Evolutionary conservation across 2,113 vertebrate species (phyloP), one percentile per base, ranked within the genome.

Genomic region (Rhodinocichla rosea): DNA sequence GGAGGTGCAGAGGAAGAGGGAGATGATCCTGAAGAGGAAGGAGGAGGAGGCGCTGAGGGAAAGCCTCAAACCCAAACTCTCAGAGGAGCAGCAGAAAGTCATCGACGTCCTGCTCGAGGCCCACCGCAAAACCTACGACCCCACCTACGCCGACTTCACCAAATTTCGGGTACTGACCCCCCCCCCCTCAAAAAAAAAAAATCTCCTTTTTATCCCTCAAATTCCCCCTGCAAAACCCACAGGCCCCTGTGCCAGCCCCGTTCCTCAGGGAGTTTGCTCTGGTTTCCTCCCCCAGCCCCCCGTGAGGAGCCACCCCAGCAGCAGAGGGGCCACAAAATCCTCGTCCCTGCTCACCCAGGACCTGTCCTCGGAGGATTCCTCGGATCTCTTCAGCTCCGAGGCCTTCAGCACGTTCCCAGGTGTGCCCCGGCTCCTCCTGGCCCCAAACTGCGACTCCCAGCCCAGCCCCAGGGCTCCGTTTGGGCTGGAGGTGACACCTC

Each of bases 1-100:
- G 97, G 99, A 99, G 95, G 99, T 99, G 64, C 99, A 99, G 98
- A 98, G 99, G 95, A 99, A 99, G 95, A 97, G 99, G 16, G 99
- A 99, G 95, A 97, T 99, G 98, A 99, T 99, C 87, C 97, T 99
- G 92, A 98, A 99, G 87, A 97, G 99, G 71, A 99, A 99, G 97
- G 99, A 99, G 24, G 99, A 99, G 87, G 99, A 99, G 11, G 98
- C 98, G 0, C 69, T 98, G 44, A 97, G 89, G 95, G 99, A 99
- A 96, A 99, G 99, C 2, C 98, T 98, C 89, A 98, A 97, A 83
- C 99, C 99, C 60, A 98, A 97, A 18, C 98, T 99, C 17, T 98
- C 98, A 0, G 99, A 99, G 8, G 99, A 99, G 84, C 99, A 99
- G 97, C 98, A 98, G 84, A 97, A 73, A 19, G 95, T 99, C 96